phyloP scores from a whole-genome alignment of 2,888 invertebrate species.

The Caenorhabditis sp. region DNA sequence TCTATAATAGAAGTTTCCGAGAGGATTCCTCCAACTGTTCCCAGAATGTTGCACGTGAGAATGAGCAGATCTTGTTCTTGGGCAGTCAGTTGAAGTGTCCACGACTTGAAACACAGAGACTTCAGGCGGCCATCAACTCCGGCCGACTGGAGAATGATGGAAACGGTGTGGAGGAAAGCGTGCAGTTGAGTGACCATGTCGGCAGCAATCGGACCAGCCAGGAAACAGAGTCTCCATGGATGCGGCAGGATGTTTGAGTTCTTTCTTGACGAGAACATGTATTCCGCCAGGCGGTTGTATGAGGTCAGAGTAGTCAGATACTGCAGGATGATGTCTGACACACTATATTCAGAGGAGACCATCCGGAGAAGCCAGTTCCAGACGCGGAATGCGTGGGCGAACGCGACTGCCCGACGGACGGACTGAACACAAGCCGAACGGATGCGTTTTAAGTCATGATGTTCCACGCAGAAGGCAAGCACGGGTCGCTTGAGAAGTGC shows the following conservation, averaged over 20 bases:
- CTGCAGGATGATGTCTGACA: slow-evolving; percentile 92
- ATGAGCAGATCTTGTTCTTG: slow-evolving; percentile 78
- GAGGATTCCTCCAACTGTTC: slow-evolving; percentile 75
- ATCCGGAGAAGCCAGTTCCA: slow-evolving; percentile 92
- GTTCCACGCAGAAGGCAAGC: slow-evolving; percentile 87
- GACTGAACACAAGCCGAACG: slow-evolving; percentile 91
- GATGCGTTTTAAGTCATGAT: slow-evolving; percentile 81
- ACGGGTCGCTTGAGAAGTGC: slow-evolving; percentile 86
- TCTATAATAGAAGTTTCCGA: slow-evolving; percentile 67
- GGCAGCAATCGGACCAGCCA: slow-evolving; percentile 70
- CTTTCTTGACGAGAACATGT: slow-evolving; percentile 43
- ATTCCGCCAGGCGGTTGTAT: slow-evolving; percentile 64
- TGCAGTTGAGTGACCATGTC: slow-evolving; percentile 77
- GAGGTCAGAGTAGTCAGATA: slow-evolving; percentile 72
- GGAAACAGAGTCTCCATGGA: slow-evolving; percentile 76
- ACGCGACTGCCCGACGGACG: slow-evolving; percentile 83
- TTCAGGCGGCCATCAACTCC: slow-evolving; percentile 68
- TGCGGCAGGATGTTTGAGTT: slow-evolving; percentile 71
- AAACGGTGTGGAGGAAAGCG: slow-evolving; percentile 73
- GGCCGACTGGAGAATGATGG: slow-evolving; percentile 74
- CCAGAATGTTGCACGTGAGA: slow-evolving; percentile 76
- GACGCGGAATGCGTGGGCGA: slow-evolving; percentile 83
- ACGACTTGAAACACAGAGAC: slow-evolving; percentile 77
- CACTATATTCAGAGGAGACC: slow-evolving; percentile 81
- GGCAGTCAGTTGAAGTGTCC: slow-evolving; percentile 78